A percentile compares a stretch with the other conserved stretches of the same genome.
Evolutionary conservation across 1,140 invertebrate species (phyloP).

Genomic region (Calephelis virginiensis): DNA sequence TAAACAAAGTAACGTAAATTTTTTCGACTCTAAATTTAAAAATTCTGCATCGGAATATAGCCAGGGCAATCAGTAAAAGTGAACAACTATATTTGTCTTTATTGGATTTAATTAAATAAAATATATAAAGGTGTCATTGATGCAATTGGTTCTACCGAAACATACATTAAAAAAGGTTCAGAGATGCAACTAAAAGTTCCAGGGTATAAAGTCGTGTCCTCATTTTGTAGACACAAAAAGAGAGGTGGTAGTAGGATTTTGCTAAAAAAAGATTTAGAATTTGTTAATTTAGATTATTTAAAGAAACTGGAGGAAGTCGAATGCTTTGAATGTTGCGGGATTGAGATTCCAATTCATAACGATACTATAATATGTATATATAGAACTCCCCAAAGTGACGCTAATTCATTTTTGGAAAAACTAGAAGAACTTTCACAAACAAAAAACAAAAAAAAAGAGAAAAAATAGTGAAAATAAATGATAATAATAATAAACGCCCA

Average conservation of each 20-base stretch:
- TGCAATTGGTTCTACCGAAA: not conserved
- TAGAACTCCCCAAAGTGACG: too few species aligned
- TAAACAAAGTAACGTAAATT: not conserved
- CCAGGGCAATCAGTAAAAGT: not conserved
- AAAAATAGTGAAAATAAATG: too few species aligned
- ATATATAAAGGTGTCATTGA: not conserved
- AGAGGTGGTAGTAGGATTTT: not conserved
- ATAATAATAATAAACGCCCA: too few species aligned
- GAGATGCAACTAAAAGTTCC: too few species aligned
- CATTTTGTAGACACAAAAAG: too few species aligned
- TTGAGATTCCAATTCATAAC: not conserved
- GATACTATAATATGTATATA: too few species aligned
- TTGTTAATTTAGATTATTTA: not conserved
- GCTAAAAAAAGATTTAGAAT: not conserved
- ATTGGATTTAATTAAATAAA: not conserved
- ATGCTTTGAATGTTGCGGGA: not conserved
- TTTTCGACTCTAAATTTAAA: slow-evolving; percentile 1
- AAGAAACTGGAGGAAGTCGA: not conserved
- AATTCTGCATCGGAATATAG: not conserved
- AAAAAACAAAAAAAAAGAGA: too few species aligned
- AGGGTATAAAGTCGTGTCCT: too few species aligned
- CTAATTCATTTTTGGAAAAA: too few species aligned
- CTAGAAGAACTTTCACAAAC: too few species aligned
- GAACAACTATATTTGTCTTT: not conserved
- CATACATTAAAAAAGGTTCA: not conserved